A percentile compares a stretch with the other conserved stretches of the same genome.
phyloP scores from a whole-genome alignment of 2,797 vertebrate genomes.

The Onychomys arenicola region DNA sequence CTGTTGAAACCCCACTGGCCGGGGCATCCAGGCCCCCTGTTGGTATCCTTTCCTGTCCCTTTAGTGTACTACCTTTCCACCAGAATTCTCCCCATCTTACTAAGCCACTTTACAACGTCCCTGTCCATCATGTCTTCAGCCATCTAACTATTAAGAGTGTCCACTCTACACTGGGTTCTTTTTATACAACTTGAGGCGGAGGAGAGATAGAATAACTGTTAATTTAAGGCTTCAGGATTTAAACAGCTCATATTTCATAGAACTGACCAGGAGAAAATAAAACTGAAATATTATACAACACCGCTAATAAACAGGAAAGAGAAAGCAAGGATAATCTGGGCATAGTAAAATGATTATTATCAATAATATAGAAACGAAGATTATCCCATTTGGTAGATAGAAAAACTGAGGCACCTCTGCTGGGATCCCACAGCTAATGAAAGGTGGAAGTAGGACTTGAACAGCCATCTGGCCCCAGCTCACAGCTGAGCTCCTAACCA shows the following conservation, averaged over 20 bases:
- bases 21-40: accelerated
- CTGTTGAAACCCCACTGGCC: too few relatives aligned
- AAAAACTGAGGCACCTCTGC: neutral
- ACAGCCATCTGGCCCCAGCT: neutral
- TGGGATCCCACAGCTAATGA: too few relatives aligned
- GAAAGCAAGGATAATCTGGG: neutral
- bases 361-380: neutral
- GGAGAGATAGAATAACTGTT: accelerated
- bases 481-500: neutral
- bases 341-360: neutral
- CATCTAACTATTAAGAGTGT: neutral
- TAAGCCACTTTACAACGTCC: neutral
- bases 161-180: neutral
- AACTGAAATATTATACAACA: neutral
- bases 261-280: neutral
- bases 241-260: neutral
- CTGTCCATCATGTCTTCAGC: neutral
- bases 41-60: neutral
- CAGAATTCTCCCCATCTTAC: neutral
- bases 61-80: neutral
- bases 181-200: neutral
- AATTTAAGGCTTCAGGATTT: neutral
- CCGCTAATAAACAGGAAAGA: neutral
- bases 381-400: neutral
- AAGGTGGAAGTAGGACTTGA: neutral